A percentile compares a stretch with the other conserved stretches of the same genome.
Conservation (phyloP, 2,888 invertebrate genomes). For the Torymus aiolomorphi region DNA sequence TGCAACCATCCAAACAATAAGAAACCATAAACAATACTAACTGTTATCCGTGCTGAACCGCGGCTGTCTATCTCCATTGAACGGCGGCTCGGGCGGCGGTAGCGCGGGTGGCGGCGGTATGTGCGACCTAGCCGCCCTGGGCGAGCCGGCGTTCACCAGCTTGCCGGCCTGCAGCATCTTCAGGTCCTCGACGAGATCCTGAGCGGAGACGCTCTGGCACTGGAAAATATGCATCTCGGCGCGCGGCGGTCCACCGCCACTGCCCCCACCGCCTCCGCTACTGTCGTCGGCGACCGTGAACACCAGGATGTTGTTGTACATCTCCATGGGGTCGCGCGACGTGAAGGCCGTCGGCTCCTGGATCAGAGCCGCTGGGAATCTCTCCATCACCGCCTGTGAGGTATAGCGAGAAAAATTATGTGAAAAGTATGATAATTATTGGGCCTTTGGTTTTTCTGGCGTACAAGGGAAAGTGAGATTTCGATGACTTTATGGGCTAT, state of each 20-base stretch:
- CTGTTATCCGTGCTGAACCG: conserved; percentile 76
- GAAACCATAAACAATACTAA: conserved; percentile 54
- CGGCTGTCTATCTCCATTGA: conserved; percentile 76
- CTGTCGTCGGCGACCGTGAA: conserved; percentile 92
- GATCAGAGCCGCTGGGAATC: conserved; percentile 94
- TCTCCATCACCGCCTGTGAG: conserved; percentile 93
- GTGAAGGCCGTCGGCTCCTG: conserved; percentile 98
- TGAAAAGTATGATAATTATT: too few relatives aligned
- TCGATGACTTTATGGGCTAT: too few relatives aligned
- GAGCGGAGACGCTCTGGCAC: conserved; percentile 88
- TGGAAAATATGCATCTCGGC: conserved; percentile 99
- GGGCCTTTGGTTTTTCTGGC: too few relatives aligned
- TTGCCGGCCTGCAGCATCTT: conserved; percentile 81
- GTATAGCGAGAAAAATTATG: not conserved
- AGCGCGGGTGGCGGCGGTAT: conserved; percentile 81
- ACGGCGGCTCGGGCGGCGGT: conserved; percentile 79
- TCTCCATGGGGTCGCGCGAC: conserved; percentile 95
- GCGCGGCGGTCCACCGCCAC: conserved; percentile 77
- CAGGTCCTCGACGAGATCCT: conserved; percentile 90
- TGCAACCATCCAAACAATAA: too few relatives aligned
- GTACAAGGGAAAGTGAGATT: too few relatives aligned
- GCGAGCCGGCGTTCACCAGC: conserved; percentile 73
- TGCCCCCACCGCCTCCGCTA: conserved; percentile 76
- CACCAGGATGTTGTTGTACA: conserved; percentile 98
- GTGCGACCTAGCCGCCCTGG: conserved; percentile 68